A percentile compares a stretch with the other conserved stretches of the same genome.
Conservation (phyloP, 2,113 vertebrate genomes). For the Felis catus region F.catus_Fca126_mat1.0 CM031412.1:28789501-28790000, state of each 20-base stretch:
- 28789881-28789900: neutral
- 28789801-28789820: neutral
- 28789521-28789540: neutral
- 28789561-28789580: neutral
- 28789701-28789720: neutral
- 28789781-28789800: neutral
- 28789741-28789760: neutral
- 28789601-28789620: neutral
- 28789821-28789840: neutral
- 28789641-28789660: neutral
- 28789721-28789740: neutral
- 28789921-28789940: neutral
- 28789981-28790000: slow-evolving; percentile 35
- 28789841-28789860: neutral
- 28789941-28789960: slow-evolving; percentile 26
- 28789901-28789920: neutral
- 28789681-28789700: neutral
- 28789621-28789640: neutral
- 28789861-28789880: slow-evolving; percentile 26
- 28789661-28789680: neutral
- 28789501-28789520: neutral
- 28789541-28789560: neutral
- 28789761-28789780: neutral
- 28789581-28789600: neutral
- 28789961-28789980: slow-evolving; percentile 11